A percentile compares a stretch with the other conserved stretches of the same genome.
These are phyloP conservation scores for Thinocorus orbignyianus DNA, from an alignment of 2,113 vertebrate species.

Conservation along the genomic window DNA sequence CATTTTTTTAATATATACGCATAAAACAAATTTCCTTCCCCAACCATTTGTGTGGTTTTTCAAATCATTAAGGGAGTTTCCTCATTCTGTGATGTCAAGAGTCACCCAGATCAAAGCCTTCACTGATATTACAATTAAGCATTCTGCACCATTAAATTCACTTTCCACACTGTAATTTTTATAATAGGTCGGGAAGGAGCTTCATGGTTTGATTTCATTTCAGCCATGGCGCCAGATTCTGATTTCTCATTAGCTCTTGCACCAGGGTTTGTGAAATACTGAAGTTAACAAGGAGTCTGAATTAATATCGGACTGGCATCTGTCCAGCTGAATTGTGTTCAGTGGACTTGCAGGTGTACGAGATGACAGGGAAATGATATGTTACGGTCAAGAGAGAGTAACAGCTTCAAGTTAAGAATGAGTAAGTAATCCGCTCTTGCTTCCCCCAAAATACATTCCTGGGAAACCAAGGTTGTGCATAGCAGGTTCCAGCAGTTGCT, in stretches of 20 bases:
- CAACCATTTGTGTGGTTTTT: conserved; percentile 21
- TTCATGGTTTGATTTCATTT: conserved; percentile 70
- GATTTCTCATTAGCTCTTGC: conserved; percentile 83
- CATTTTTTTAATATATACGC: conserved; percentile 41
- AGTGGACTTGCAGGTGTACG: background rate
- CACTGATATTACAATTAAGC: conserved; percentile 79
- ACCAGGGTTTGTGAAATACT: conserved; percentile 72
- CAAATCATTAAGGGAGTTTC: conserved; percentile 65
- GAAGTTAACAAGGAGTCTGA: conserved; percentile 80
- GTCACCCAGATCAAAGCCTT: conserved; percentile 76
- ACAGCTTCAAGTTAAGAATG: background rate
- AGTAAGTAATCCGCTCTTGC: background rate
- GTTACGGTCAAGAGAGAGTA: background rate
- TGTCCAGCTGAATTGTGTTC: conserved; percentile 75
- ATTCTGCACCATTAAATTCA: conserved; percentile 77
- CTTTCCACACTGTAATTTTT: conserved; percentile 86
- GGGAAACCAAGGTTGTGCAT: background rate
- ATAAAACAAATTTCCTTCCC: conserved; percentile 61
- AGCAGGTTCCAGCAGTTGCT: background rate
- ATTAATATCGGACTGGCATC: conserved; percentile 78
- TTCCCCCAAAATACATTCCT: background rate
- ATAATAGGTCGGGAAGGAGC: conserved; percentile 81
- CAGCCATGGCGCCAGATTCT: conserved; percentile 76
- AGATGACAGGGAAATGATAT: background rate
- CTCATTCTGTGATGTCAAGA: conserved; percentile 65